Percentiles rank a stretch among this genome's conserved stretches.
phyloP scores from a whole-genome alignment of 2,113 vertebrate species.

The Garra rufa region DNA sequence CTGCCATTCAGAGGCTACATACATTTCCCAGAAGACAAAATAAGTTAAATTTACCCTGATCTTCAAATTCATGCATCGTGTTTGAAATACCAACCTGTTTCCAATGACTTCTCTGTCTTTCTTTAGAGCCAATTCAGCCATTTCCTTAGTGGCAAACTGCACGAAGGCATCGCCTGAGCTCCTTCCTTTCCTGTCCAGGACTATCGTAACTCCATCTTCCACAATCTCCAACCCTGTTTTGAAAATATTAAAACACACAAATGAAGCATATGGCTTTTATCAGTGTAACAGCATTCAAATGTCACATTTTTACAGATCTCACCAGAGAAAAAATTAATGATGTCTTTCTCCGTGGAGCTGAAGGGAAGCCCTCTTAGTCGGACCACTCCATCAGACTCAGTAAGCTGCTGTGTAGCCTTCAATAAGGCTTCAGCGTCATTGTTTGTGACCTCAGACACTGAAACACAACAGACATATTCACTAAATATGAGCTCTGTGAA shows the following conservation, averaged over 20 bases:
- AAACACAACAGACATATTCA: background rate
- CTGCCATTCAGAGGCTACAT: too few species aligned
- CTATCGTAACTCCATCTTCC: conserved; percentile 66
- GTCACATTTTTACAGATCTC: background rate
- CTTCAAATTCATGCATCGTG: too few species aligned
- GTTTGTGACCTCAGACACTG: conserved; percentile 84
- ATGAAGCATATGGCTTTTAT: background rate
- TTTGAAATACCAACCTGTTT: conserved; percentile 76
- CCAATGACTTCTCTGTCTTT: conserved; percentile 85
- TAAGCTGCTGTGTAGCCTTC: conserved; percentile 58
- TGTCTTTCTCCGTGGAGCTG: conserved; percentile 79
- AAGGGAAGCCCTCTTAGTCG: conserved; percentile 88
- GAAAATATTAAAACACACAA: background rate
- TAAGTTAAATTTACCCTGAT: too few species aligned
- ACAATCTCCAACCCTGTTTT: conserved; percentile 66
- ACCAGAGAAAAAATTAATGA: conserved; percentile 89
- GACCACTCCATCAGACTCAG: conserved; percentile 77
- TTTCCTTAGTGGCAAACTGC: conserved; percentile 83
- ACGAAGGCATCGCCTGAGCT: conserved; percentile 87
- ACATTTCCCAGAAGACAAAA: too few species aligned
- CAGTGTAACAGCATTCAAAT: background rate
- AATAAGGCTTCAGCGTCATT: conserved; percentile 83
- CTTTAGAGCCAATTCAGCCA: conserved; percentile 81
- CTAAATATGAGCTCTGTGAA: too few species aligned
- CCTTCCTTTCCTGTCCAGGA: conserved; percentile 79